A percentile compares a stretch with the other conserved stretches of the same genome.
phyloP scores from a whole-genome alignment of 2,113 vertebrate genomes.

The Cyanoramphus novaezelandiae region DNA sequence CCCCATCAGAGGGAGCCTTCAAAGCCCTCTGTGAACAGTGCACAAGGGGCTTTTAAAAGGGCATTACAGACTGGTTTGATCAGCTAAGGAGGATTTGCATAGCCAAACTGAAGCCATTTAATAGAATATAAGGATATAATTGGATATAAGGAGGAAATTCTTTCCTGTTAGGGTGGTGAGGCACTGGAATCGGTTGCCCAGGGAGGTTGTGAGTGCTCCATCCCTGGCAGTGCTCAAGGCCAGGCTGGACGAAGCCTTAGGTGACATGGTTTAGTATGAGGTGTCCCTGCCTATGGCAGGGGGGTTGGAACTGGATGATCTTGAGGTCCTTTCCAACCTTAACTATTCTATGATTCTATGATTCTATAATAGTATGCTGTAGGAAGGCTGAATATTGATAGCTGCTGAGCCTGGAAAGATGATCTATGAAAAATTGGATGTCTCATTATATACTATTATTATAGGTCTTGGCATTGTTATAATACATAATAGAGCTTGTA shows the following conservation, averaged over 20 bases:
- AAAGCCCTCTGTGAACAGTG: not conserved
- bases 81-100: not conserved
- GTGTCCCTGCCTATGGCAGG: too few relatives aligned
- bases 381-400: not conserved
- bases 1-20: not conserved
- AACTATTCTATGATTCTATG: too few relatives aligned
- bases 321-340: too few relatives aligned
- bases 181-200: too few relatives aligned
- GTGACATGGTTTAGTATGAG: too few relatives aligned
- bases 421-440: not conserved
- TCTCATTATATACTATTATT: not conserved
- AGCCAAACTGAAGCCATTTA: not conserved
- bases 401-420: not conserved
- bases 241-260: too few relatives aligned
- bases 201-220: too few relatives aligned
- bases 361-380: not conserved
- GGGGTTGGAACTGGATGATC: too few relatives aligned
- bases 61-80: not conserved
- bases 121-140: not conserved
- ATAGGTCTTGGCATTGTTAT: not conserved
- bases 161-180: too few relatives aligned
- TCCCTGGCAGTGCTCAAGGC: too few relatives aligned
- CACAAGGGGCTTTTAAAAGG: not conserved
- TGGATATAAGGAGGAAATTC: too few relatives aligned
- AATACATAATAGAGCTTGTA: not conserved